Conservation (phyloP, 2,888 invertebrate species). For the Lycaena phlaeas region DNA sequence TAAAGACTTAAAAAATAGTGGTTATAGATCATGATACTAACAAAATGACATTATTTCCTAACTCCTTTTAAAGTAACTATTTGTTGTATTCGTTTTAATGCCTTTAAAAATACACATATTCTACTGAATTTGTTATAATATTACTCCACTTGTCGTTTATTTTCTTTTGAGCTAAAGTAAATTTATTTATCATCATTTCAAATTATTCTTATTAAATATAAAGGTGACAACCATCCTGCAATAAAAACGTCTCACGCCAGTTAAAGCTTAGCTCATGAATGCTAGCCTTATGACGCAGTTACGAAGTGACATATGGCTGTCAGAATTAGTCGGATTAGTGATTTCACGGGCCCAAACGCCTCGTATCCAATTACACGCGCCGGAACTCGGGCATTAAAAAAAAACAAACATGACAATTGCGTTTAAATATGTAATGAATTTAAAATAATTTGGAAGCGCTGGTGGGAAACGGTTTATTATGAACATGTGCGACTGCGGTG, state of each 20-base stretch:
- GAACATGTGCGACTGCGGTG: neutral
- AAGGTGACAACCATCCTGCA: no score
- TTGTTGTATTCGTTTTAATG: no score
- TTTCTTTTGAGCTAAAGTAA: no score
- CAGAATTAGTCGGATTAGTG: slow-evolving; percentile 72
- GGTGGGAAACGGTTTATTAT: slow-evolving; percentile 19
- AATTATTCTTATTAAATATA: no score
- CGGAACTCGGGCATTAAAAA: slow-evolving; percentile 55
- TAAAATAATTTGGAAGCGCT: slow-evolving; percentile 33
- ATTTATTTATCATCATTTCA: no score
- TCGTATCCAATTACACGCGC: slow-evolving; percentile 62
- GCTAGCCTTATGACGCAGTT: slow-evolving; percentile 31
- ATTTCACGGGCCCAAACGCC: slow-evolving; percentile 60
- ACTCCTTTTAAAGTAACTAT: no score
- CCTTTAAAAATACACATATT: no score
- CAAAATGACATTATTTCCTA: no score
- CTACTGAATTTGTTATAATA: no score
- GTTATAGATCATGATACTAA: no score
- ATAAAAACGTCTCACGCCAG: slow-evolving; percentile 1
- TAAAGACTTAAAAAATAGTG: no score
- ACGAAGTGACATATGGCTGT: slow-evolving; percentile 69
- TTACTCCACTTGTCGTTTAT: no score
- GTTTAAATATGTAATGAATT: slow-evolving; percentile 46
- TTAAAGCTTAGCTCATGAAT: slow-evolving; percentile 4
- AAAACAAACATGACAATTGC: slow-evolving; percentile 52